Evolutionary conservation across 2,113 vertebrate species (phyloP).

Genomic region (Macquaria ambigua): DNA sequence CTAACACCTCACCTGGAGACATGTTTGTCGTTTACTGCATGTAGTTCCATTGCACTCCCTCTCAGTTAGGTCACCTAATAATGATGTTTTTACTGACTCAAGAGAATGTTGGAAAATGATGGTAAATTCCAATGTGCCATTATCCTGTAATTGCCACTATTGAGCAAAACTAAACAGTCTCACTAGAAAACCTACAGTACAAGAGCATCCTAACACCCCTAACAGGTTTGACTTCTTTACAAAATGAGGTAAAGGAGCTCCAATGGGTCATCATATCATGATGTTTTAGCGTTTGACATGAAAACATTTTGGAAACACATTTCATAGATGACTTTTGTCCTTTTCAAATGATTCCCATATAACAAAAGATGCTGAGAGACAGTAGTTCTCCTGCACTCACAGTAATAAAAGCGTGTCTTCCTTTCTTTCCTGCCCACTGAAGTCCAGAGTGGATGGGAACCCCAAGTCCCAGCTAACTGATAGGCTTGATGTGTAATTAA

Average conservation of each 20-base stretch:
- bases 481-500: constrained; percentile 81
- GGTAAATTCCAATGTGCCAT: neutral
- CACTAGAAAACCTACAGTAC: neutral
- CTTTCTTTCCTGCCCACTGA: constrained; percentile 21
- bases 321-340: neutral
- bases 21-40: neutral
- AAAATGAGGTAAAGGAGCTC: neutral
- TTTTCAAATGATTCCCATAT: neutral
- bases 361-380: neutral
- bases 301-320: neutral
- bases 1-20: neutral
- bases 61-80: neutral
- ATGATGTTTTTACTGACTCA: neutral
- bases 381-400: neutral
- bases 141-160: too few species aligned
- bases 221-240: neutral
- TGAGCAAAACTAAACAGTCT: too few species aligned
- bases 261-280: neutral
- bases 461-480: constrained; percentile 69
- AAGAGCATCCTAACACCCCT: too few species aligned
- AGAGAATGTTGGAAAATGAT: neutral
- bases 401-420: constrained; percentile 7
- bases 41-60: neutral
- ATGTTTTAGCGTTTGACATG: neutral
- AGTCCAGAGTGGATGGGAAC: constrained; percentile 48